These are phyloP conservation scores for Pygmarrhopalites habei DNA, from an alignment of 1,140 invertebrate species.

Conservation along the genomic window DNA sequence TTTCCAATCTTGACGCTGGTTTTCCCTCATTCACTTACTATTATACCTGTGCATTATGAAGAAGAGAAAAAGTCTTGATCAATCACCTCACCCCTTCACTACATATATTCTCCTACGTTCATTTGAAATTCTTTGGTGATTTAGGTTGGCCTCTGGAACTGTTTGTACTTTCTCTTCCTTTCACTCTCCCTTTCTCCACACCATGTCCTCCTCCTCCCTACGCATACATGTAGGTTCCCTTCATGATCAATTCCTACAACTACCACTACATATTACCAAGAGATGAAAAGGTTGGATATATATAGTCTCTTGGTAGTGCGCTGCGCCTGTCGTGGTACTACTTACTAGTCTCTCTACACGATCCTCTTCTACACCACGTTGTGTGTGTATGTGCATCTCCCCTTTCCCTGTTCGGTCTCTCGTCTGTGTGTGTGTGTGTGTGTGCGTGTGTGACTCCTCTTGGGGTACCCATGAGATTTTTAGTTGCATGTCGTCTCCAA, in stretches of 20 bases:
- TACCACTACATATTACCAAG: too few relatives aligned
- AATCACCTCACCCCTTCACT: not conserved
- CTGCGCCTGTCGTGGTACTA: slow-evolving; percentile 7
- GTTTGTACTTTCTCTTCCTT: not conserved
- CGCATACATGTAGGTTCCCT: too few relatives aligned
- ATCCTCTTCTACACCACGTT: too few relatives aligned
- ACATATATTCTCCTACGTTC: not conserved
- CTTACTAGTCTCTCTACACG: too few relatives aligned
- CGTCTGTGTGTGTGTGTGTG: not conserved
- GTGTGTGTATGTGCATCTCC: too few relatives aligned
- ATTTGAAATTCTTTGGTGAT: slow-evolving; percentile 22
- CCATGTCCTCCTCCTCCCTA: too few relatives aligned
- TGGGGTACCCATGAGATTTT: not conserved
- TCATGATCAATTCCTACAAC: too few relatives aligned
- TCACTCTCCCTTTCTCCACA: not conserved
- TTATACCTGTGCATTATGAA: slow-evolving; percentile 25
- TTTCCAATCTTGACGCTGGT: slow-evolving; percentile 17
- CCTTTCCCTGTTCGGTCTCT: not conserved
- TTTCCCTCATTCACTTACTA: slow-evolving; percentile 19
- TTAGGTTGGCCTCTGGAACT: not conserved
- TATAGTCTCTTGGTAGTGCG: too few relatives aligned
- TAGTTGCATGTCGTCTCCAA: not conserved
- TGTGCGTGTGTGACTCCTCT: not conserved
- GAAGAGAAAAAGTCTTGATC: slow-evolving; percentile 19
- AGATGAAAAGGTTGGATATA: too few relatives aligned